Base-by-base conservation (phyloP, 2,797 vertebrate species). In the Heliangelus exortis region DNA sequence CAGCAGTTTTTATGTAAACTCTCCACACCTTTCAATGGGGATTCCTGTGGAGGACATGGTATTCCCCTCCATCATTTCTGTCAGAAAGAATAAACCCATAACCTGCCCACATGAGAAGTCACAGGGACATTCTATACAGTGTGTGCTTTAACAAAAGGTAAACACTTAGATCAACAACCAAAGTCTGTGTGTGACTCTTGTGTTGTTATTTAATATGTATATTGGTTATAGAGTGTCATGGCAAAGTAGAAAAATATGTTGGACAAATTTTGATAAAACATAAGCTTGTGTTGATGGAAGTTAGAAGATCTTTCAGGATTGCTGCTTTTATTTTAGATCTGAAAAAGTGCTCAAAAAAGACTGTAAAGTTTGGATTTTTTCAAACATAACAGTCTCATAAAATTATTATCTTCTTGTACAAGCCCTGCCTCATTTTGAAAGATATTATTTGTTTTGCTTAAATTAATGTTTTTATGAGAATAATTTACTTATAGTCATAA, bases 41-140 rank as follows among this genome's bases (percentile, higher is more conserved):
- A 84, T 58, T 86, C 55, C 55, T 73, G 34, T 71, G 63, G 1
- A 5, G 41, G 47, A 43, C 25, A 31, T 36, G 28, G 74, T 54
- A 28, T 7, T 36, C 31, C 25, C 43, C 31, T 68, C 65, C 13
- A 4, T 58, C 43, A 39, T 34, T 62, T 72, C 23, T 75, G 58
- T 50, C 41, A 72, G 62, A 66, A 76, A 51, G 76, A 63, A 90
- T 21, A 57, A 87, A 54, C 0, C 15, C 0, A 0, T 54, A 92
- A 77, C 14, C 29, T 43, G 43, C n/a, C 22, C 0, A 0, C 19
- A 0, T 4, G 23, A 91, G 66, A 71, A 75, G 12, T 76, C 28
- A 25, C 79, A 57, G 45, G 41, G 47, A 43, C 9, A 19, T 43
- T 59, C n/a, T 85, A 9, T 7, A 18, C 1, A 1, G 17, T 39